These are phyloP conservation scores for Podarcis raffonei DNA, from an alignment of 2,113 vertebrate species.

Conservation along the genomic window DNA sequence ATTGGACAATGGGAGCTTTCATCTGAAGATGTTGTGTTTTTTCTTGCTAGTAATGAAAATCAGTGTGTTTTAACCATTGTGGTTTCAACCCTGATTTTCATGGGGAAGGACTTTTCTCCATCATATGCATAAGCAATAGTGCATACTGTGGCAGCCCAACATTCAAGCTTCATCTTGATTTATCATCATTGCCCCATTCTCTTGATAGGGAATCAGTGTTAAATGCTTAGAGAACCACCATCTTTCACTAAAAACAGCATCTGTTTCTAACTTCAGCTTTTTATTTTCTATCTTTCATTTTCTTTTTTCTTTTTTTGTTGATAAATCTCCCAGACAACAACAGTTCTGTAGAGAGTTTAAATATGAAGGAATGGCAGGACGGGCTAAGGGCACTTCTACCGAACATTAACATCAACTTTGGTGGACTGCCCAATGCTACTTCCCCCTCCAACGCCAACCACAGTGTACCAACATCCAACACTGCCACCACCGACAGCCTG, in stretches of 20 bases:
- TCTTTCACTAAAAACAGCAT: constrained; percentile 76
- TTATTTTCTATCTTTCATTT: constrained; percentile 83
- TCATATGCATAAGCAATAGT: constrained; percentile 31
- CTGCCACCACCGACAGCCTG: constrained; percentile 92
- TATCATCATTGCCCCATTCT: constrained; percentile 55
- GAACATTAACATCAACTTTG: constrained; percentile 99
- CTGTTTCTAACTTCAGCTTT: constrained; percentile 86
- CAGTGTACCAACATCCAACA: constrained; percentile 89
- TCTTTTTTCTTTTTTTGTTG: constrained; percentile 80
- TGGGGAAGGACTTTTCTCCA: constrained; percentile 57
- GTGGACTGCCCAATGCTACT: constrained; percentile 96
- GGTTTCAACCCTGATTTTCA: constrained; percentile 10
- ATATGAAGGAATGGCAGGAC: constrained; percentile 99
- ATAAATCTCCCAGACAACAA: constrained; percentile 92
- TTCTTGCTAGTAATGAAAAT: constrained; percentile 7
- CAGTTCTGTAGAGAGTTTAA: constrained; percentile 97
- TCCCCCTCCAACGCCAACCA: constrained; percentile 97
- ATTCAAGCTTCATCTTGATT: constrained; percentile 48
- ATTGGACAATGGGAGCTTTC: constrained; percentile 24
- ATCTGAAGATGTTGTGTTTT: constrained; percentile 35
- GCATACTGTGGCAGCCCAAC: constrained; percentile 33
- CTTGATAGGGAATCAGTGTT: constrained; percentile 64
- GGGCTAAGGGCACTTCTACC: constrained; percentile 98
- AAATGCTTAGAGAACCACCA: constrained; percentile 74
- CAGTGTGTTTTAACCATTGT: constrained; percentile 18